Evolutionary conservation across 1,140 invertebrate genomes (phyloP), one percentile per base, ranked within the genome.

Genomic region (Cepaea nemoralis): DNA sequence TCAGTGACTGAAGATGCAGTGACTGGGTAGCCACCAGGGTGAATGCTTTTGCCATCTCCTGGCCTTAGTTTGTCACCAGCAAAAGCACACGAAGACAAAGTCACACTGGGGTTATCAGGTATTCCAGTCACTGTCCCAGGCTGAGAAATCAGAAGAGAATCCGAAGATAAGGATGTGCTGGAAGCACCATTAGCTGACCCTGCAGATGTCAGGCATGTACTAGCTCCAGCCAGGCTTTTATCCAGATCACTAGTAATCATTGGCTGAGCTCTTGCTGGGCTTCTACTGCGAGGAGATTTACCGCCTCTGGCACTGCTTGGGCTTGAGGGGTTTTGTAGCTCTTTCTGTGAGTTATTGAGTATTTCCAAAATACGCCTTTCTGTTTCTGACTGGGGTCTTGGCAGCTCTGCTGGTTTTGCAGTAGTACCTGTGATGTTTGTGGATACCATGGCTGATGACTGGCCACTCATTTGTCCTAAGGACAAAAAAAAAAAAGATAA

Each of bases 331-430:
- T 81, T 71, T n/a, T 81, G 73, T 1, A 75, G 74, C 40, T 85
- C 82, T 48, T 82, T 82, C 39, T 39, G 76, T 5, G 86, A 85
- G 50, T 86, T 87, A 75, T 83, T 86, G 27, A 89, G 84, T 45
- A 89, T 89, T 79, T 89, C 88, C 74, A 89, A 83, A 40, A 89
- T 89, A 35, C 88, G 77, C 75, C 87, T 82, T 33, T 89, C 88
- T 19, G 88, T 89, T 77, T 89, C 88, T 33, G 88, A 89, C 79
- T 89, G 88, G 0, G 87, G 87, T 69, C 85, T 87, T 45, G 87
- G 85, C 24, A 88, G 82, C 35, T 87, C 86, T 31, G 85, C 82
- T 63, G 83, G 80, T 45, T 83, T 83, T 37, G 79, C 24, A 0
- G 70, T 55, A 71, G 73, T 37, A 69, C 77, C 22, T 37, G 45